These are phyloP conservation scores for Sandelia bainsii DNA, from an alignment of 2,797 vertebrate genomes.

Conservation along the genomic window DNA sequence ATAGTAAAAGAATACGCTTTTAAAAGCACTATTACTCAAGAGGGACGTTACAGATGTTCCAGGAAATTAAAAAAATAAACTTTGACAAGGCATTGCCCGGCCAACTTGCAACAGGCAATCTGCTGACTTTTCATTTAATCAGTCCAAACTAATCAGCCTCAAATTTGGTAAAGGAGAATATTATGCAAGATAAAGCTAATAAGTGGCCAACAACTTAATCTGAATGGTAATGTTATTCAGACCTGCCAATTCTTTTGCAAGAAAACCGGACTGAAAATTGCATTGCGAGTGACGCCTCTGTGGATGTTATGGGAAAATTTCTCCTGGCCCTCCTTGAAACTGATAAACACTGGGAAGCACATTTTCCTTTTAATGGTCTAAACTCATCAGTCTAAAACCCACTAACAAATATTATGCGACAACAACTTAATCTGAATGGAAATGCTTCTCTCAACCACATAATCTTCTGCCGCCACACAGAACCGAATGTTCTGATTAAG, in stretches of 20 bases:
- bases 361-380: conserved; percentile 53
- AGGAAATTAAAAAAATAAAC: conserved; percentile 59
- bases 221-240: conserved; percentile 53
- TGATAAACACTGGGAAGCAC: conserved; percentile 43
- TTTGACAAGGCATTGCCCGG: conserved; percentile 12
- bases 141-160: conserved; percentile 45
- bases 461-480: conserved; percentile 2
- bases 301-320: conserved; percentile 55
- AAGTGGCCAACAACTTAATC: conserved; percentile 61
- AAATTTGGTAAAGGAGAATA: conserved; percentile 43
- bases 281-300: conserved; percentile 47
- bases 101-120: conserved; percentile 11
- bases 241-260: conserved; percentile 32
- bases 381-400: conserved; percentile 47
- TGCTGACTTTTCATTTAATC: conserved; percentile 45
- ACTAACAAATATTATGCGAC: conserved; percentile 52
- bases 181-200: conserved; percentile 69
- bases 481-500: conserved; percentile 30
- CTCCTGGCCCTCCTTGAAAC: conserved; percentile 31
- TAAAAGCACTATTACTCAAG: conserved; percentile 66
- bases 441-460: conserved; percentile 40
- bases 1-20: conserved; percentile 72
- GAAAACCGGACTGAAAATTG: conserved; percentile 31
- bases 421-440: conserved; percentile 62
- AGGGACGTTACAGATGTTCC: conserved; percentile 47